Evolutionary conservation across 2,797 vertebrate genomes (phyloP).

Genomic region (Dallia pectoralis): DNA sequence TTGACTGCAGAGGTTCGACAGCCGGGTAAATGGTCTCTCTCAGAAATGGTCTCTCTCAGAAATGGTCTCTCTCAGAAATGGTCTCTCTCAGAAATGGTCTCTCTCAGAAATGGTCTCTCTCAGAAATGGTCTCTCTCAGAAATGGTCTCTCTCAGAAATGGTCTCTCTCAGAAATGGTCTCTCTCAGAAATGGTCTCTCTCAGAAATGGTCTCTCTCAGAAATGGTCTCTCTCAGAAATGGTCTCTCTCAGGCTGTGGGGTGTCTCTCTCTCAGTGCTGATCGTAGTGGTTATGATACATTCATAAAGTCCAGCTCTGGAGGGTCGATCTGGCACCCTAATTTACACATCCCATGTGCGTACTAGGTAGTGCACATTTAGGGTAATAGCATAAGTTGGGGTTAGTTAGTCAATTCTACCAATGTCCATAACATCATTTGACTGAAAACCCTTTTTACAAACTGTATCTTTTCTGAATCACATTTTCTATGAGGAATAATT

Average conservation of each 20-base stretch:
- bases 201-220: conserved; percentile 15
- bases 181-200: conserved; percentile 19
- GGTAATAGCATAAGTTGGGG: neutral
- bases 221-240: conserved; percentile 38
- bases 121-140: conserved; percentile 34
- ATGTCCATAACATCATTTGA: too few species aligned
- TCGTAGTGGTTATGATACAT: too few species aligned
- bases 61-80: conserved; percentile 36
- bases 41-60: conserved; percentile 9
- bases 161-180: conserved; percentile 30
- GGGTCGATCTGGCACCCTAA: neutral
- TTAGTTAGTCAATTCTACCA: too few species aligned
- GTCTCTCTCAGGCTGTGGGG: neutral
- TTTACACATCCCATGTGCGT: neutral
- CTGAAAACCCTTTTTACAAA: neutral
- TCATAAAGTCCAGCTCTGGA: neutral
- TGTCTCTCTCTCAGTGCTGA: neutral
- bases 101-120: conserved; percentile 24
- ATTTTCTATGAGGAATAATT: too few species aligned
- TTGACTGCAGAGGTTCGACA: conserved; percentile 37
- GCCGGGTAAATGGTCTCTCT: conserved; percentile 45
- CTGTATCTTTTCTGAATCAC: neutral
- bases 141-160: neutral
- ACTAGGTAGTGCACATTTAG: neutral
- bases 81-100: too few species aligned